Percentiles rank a stretch among this genome's conserved stretches.
These are phyloP conservation scores for Megathymus violae DNA, from an alignment of 1,140 invertebrate species.

Conservation along the genomic window DNA sequence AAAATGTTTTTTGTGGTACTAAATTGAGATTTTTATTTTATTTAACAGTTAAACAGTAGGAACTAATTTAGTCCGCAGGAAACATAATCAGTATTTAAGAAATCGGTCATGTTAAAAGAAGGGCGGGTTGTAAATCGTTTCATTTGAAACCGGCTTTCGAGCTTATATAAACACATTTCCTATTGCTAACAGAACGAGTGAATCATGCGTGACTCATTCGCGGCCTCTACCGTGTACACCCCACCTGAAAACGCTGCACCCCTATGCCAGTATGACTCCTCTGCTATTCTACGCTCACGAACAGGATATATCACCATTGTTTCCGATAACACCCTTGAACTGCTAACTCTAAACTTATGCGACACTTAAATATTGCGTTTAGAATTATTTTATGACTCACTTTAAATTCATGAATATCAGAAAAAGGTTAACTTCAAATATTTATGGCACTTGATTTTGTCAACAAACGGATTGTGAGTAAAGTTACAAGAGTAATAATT, in stretches of 20 bases:
- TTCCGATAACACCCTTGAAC: too few relatives aligned
- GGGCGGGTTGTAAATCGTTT: constrained; percentile 9
- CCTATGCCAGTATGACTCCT: constrained; percentile 18
- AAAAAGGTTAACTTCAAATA: too few relatives aligned
- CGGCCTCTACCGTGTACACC: constrained; percentile 15
- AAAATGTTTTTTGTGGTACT: constrained; percentile 61
- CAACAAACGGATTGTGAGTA: too few relatives aligned
- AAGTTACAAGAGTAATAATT: too few relatives aligned
- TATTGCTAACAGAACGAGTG: constrained; percentile 39
- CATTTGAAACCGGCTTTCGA: constrained; percentile 12
- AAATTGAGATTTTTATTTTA: constrained; percentile 39
- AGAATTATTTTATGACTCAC: too few relatives aligned
- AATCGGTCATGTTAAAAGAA: constrained; percentile 5
- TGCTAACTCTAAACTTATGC: too few relatives aligned
- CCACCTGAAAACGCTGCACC: constrained; percentile 41
- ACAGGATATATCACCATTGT: background rate
- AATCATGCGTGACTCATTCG: constrained; percentile 49
- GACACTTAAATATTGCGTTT: too few relatives aligned
- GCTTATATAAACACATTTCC: constrained; percentile 13
- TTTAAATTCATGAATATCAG: too few relatives aligned
- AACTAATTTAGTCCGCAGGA: background rate
- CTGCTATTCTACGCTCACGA: background rate
- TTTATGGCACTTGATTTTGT: too few relatives aligned
- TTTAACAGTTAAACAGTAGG: background rate
- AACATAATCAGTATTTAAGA: background rate